Evolutionary conservation across 2,888 invertebrate species (phyloP).

Genomic region (Rhagium mordax): DNA sequence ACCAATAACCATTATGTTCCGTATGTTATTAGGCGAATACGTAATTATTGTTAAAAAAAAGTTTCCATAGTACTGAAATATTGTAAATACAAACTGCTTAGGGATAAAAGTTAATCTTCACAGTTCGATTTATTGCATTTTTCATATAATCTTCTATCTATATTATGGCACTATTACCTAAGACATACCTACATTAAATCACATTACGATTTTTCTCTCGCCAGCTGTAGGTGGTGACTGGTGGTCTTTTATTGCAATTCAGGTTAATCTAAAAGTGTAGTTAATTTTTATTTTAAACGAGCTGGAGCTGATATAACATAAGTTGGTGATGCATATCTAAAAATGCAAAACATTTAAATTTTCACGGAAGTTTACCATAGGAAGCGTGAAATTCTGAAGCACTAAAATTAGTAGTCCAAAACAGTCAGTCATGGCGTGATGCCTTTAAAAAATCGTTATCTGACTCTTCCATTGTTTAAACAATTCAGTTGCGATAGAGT

Average conservation of each 20-base stretch:
- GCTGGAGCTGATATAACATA: constrained; percentile 13
- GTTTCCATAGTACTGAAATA: too few relatives aligned
- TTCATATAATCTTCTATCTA: too few relatives aligned
- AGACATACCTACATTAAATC: too few relatives aligned
- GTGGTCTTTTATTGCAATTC: too few relatives aligned
- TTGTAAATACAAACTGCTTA: too few relatives aligned
- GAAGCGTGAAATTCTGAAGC: constrained; percentile 59
- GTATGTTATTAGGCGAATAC: neutral
- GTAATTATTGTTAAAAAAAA: too few relatives aligned
- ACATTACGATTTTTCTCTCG: too few relatives aligned
- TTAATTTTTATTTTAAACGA: constrained; percentile 13
- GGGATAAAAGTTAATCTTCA: too few relatives aligned
- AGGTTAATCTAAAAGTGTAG: neutral
- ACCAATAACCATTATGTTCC: neutral
- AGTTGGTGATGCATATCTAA: constrained; percentile 56
- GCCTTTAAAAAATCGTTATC: constrained; percentile 35
- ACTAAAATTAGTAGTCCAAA: constrained; percentile 62
- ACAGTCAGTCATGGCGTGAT: constrained; percentile 55
- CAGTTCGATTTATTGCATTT: too few relatives aligned
- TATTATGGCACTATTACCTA: too few relatives aligned
- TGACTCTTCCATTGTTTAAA: constrained; percentile 9
- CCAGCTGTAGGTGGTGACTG: too few relatives aligned
- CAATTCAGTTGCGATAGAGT: neutral
- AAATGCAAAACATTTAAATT: constrained; percentile 61
- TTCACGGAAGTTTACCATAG: constrained; percentile 60